Base-by-base conservation (phyloP, 2,113 vertebrate species). In the Ursus arctos region DNA sequence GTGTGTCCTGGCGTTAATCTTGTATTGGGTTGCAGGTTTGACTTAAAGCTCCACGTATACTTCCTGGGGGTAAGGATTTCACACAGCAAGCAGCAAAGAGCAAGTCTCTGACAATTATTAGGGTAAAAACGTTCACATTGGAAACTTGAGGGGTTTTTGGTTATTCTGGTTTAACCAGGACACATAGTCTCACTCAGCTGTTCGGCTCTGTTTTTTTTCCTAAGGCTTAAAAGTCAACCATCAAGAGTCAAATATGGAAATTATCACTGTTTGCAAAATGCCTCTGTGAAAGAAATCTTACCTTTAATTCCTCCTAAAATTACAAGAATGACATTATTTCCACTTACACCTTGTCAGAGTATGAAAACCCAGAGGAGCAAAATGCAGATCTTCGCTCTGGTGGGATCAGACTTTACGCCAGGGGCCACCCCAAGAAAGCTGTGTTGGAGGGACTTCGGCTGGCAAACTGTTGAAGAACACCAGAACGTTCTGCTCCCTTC, bases 271-370 rank as follows among this genome's bases (percentile, higher is more conserved):
- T 94, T 65, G 36, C 40, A 59, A 88, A 95, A 93, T 24, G 74
- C 55, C 40, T 87, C 57, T 55, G 36, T 82, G 40, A 61, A 71
- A 76, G 26, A 79, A 84, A 87, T 47, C 76, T 47, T 88, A 92
- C 6, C 43, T 91, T 91, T 65, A 97, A 81, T 91, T 24, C 22
- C 28, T 47, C 31, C 61, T 61, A 51, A 96, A 84, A 71, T 55
- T 24, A 69, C 51, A 91, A 33, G 1, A 57, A 69, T 47, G 71
- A 77, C 18, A 16, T 79, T 57, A 21, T 63, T 87, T 89, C 36
- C 16, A 33, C 26, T 76, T 51, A 53, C 1, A 81, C 14, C 4
- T 67, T 26, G 4, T 82, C 47, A 22, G 53, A 74, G 43, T 24
- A 40, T 71, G 21, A 80, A 96, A 89, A 65, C 36, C 28, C n/a